Base-by-base conservation (phyloP, 2,113 vertebrate species). In the Pollimyrus isidori region DNA sequence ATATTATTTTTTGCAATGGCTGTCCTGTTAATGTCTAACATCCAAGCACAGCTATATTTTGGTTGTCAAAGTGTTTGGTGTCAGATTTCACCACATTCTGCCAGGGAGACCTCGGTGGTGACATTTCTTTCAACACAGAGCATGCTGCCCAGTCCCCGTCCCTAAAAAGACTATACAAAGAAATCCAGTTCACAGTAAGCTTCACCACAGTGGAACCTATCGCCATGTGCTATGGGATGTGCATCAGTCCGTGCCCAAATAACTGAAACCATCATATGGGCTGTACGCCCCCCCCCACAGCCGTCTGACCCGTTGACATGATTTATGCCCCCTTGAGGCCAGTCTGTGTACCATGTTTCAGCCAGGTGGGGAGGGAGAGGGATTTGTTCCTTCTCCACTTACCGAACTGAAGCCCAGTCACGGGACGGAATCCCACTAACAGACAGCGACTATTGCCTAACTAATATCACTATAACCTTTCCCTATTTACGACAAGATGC, bases 401-500 rank as follows among this genome's bases (percentile, higher is more conserved):
- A 91, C 93, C 58, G 65, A 7, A 26, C 73, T 89, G 90, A 89
- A 90, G 58, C 73, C 17, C 52, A 42, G 89, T 85, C 90, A 90
- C 87, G 88, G 88, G 85, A 91, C 23, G 48, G 39, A 65, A 73
- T 87, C 15, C 69, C 87, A 11, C 82, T 50, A 56, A 19, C 39
- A 45, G 84, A 90, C 62, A 21, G 46, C 45, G 0, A 13, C 42
- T 21, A 73, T 49, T 56, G 62, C 73, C n/a, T 39, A 15, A 76
- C 50, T 26, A 86, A 90, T 91, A 91, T 90, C 86, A n/a, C 56
- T 87, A 76, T 92, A 92, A 91, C 91, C 90, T 91, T 92, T 92
- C 89, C 91, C 88, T 91, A 46, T 91, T 91, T 92, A 92, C 88
- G 89, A 53, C 90, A 58, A 91, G 89, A 91, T 91, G 91, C 92